phyloP scores from a whole-genome alignment of 2,888 invertebrate species.

The Sarcophaga variegata region DNA sequence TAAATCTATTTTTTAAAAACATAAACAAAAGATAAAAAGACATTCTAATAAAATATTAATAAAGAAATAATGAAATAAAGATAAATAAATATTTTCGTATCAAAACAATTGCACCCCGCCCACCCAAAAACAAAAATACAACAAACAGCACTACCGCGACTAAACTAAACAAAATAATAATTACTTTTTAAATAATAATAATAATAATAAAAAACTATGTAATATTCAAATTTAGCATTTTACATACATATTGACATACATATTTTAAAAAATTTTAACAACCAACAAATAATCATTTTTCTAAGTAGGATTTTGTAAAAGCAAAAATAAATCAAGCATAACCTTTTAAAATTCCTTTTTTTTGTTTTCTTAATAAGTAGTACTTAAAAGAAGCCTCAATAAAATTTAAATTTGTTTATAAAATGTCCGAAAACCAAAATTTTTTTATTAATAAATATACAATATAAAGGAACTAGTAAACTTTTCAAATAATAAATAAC shows the following conservation, averaged over 20 bases:
- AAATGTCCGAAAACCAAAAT: too few relatives aligned
- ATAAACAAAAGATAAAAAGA: conserved; percentile 6
- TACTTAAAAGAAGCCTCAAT: too few relatives aligned
- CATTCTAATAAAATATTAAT: neutral
- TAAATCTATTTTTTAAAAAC: conserved; percentile 26
- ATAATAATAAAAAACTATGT: conserved; percentile 6
- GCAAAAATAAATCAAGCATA: neutral
- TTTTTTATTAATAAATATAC: too few relatives aligned
- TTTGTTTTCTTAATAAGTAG: too few relatives aligned
- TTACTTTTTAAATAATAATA: conserved; percentile 7
- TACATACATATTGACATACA: neutral
- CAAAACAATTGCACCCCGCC: conserved; percentile 64
- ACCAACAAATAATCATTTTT: too few relatives aligned
- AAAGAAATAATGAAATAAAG: conserved; percentile 6
- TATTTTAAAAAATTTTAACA: neutral
- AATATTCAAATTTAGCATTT: conserved; percentile 32
- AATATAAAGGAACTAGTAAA: too few relatives aligned
- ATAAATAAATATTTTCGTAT: conserved; percentile 49
- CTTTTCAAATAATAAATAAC: too few relatives aligned
- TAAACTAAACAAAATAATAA: conserved; percentile 27
- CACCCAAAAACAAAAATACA: conserved; percentile 59
- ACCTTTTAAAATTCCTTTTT: too few relatives aligned
- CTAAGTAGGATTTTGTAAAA: neutral
- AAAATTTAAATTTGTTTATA: too few relatives aligned
- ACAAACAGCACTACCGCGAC: conserved; percentile 66